These are phyloP conservation scores for Botrylloides violaceus DNA, from an alignment of 23 tunicate genomes.

Conservation along the genomic window DNA sequence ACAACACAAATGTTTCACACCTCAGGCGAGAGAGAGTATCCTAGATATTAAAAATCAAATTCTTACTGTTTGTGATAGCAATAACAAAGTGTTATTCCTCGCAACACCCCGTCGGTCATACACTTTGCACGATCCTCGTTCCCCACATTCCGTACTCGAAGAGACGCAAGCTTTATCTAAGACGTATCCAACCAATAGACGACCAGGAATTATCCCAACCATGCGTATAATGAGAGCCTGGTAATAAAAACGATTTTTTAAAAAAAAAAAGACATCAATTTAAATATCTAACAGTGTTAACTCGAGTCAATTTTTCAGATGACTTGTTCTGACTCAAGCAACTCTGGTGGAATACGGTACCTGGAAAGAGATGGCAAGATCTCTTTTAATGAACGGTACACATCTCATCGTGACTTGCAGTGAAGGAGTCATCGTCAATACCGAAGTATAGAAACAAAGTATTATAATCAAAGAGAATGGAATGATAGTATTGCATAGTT, in stretches of 20 bases:
- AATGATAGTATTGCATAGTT: background rate
- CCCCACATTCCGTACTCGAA: constrained; percentile 79
- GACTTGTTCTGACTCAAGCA: background rate
- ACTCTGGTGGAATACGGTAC: background rate
- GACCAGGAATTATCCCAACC: constrained; percentile 70
- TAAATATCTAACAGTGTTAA: no score
- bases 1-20: no score
- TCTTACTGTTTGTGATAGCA: constrained; percentile 9
- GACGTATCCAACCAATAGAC: constrained; percentile 53
- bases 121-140: constrained; percentile 43
- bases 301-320: no score
- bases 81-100: constrained; percentile 4
- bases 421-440: constrained; percentile 1
- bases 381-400: constrained; percentile 18
- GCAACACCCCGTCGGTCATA: constrained; percentile 25
- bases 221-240: constrained; percentile 58
- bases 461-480: background rate
- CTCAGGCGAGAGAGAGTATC: background rate
- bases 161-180: constrained; percentile 69
- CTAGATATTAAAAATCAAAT: background rate
- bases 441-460: constrained; percentile 8
- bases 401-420: constrained; percentile 15
- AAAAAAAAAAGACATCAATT: no score
- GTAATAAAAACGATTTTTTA: no score
- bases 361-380: constrained; percentile 2